Evolutionary conservation across 2,888 invertebrate genomes (phyloP), one percentile per base, ranked within the genome.

Genomic region (Philhelius pedissequus): DNA sequence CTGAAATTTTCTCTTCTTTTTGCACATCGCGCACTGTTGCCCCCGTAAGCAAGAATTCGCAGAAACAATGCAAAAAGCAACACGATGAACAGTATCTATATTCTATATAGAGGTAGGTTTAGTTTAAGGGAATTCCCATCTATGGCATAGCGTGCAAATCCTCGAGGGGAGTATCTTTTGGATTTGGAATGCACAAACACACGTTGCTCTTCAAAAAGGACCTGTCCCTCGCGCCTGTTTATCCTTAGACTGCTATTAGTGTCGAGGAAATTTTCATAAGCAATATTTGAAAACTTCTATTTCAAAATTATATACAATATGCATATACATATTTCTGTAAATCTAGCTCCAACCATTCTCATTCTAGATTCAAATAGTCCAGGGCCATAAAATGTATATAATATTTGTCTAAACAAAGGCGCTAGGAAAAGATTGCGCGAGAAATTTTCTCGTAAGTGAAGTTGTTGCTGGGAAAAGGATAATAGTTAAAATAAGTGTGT

Each of bases 211-310:
- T n/a, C n/a, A n/a, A 80, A 62, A 56, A 62, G 69, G 20, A 62
- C 18, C 18, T 50, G 27, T 58, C 58, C 30, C 15, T 45, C 45
- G 54, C 15, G 48, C 54, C 25, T 66, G 62, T 56, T 69, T 70
- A 75, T 62, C 40, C 35, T 56, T 13, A 30, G 66, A 60, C 73
- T 73, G 62, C 71, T 60, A 30, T 76, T 50, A 38, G 30, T 70
- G 71, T 68, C 68, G 25, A 60, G 60, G 38, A 68, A 66, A 71
- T 77, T 82, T 77, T 82, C 77, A 77, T 82, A 76, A 81, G 71
- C 70, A 81, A 81, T 25, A 40, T 73, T 82, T 82, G 45, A 68
- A 73, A 82, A 82, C 60, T 82, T 81, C 81, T 73, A 82, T 77
- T 82, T 82, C 82, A 82, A n/a, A n/a, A 82, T 82, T 82, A 32